phyloP scores from a whole-genome alignment of 2,113 vertebrate genomes.

The Lepisosteus oculatus region DNA sequence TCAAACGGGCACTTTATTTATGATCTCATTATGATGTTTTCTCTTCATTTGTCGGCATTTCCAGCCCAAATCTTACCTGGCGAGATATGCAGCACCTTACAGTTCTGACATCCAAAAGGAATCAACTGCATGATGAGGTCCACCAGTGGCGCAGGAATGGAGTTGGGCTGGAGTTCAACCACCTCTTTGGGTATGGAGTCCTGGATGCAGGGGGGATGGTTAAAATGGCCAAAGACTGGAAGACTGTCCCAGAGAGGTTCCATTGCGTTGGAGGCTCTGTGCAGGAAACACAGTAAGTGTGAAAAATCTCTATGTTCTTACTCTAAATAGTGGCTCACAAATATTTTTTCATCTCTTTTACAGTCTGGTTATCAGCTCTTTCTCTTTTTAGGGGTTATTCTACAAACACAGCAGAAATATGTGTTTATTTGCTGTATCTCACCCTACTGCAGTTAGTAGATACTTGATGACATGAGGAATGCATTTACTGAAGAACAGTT shows the following conservation, averaged over 20 bases:
- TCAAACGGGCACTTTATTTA: no score
- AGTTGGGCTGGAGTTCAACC: constrained; percentile 95
- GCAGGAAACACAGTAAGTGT: constrained; percentile 86
- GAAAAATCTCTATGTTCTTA: no score
- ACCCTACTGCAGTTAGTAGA: no score
- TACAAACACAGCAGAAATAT: no score
- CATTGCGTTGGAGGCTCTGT: constrained; percentile 92
- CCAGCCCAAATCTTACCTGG: constrained; percentile 89
- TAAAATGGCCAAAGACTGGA: constrained; percentile 96
- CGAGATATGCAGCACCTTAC: constrained; percentile 95
- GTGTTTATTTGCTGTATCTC: no score
- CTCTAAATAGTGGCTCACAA: no score
- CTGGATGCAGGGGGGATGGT: constrained; percentile 96
- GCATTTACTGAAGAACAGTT: no score
- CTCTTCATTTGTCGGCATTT: background rate
- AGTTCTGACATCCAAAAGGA: constrained; percentile 95
- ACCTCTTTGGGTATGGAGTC: constrained; percentile 94
- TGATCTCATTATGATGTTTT: no score
- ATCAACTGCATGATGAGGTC: constrained; percentile 95
- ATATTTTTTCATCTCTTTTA: no score
- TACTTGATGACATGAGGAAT: no score
- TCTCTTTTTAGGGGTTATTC: no score
- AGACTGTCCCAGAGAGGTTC: constrained; percentile 92
- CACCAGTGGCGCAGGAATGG: constrained; percentile 94
- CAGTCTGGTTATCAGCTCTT: no score